Conservation (phyloP, 2,888 invertebrate genomes). For the Ochropacha duplaris region DNA sequence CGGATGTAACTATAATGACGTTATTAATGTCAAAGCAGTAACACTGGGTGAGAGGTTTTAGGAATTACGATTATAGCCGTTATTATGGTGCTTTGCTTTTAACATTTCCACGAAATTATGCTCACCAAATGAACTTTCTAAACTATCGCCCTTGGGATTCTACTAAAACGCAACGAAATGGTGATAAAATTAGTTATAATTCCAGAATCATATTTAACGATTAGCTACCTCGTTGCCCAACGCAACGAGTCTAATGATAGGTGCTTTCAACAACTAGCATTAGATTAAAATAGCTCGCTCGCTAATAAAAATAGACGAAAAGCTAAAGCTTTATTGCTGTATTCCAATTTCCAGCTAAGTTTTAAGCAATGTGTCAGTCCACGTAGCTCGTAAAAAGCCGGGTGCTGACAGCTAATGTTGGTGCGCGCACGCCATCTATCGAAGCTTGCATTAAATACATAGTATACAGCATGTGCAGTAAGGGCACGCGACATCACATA, state of each 20-base stretch:
- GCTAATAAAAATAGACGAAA: not conserved
- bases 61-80: constrained; percentile 14
- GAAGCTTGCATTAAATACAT: constrained; percentile 32
- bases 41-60: constrained; percentile 5
- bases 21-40: constrained; percentile 27
- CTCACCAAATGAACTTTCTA: not conserved
- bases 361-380: constrained; percentile 30
- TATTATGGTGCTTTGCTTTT: constrained; percentile 6
- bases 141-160: not conserved
- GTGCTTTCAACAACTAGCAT: constrained; percentile 4
- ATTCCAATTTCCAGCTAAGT: constrained; percentile 1
- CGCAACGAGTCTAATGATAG: not conserved
- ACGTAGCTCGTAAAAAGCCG: constrained; percentile 36
- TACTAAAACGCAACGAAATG: not conserved
- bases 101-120: not conserved
- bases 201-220: not conserved
- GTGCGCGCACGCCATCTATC: constrained; percentile 18
- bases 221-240: not conserved
- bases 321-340: not conserved
- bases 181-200: not conserved
- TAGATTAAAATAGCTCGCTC: not conserved
- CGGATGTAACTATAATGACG: constrained; percentile 28
- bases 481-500: constrained; percentile 62
- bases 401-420: constrained; percentile 48
- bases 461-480: constrained; percentile 46